Conservation (phyloP, 1,140 invertebrate species). For the Apis florea region DNA sequence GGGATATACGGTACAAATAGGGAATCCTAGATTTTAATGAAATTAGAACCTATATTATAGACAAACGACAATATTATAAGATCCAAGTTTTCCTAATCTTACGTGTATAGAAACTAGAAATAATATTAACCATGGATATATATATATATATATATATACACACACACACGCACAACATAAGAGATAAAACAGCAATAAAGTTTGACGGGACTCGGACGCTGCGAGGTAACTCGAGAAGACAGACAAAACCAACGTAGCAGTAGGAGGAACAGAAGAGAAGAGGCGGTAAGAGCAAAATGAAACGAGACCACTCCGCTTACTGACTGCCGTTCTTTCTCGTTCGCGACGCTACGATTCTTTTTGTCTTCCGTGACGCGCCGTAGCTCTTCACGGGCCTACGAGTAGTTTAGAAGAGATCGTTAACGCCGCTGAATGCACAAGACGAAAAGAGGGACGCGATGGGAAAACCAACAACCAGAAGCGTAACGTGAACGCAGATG, state of each 20-base stretch:
- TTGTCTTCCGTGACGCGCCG: conserved; percentile 42
- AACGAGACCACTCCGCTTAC: conserved; percentile 55
- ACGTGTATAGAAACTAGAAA: too few relatives aligned
- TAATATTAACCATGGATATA: too few relatives aligned
- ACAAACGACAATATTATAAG: too few relatives aligned
- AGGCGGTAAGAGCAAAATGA: conserved; percentile 35
- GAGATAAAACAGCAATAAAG: too few relatives aligned
- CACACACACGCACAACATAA: too few relatives aligned
- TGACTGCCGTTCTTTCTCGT: conserved; percentile 40
- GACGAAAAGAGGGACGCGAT: conserved; percentile 23
- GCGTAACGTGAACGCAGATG: background rate
- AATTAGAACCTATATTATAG: too few relatives aligned
- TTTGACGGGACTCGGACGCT: too few relatives aligned
- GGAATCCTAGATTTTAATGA: too few relatives aligned
- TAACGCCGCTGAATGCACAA: conserved; percentile 45
- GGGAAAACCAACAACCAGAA: conserved; percentile 17
- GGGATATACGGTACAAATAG: too few relatives aligned
- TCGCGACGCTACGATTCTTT: conserved; percentile 39
- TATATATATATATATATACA: too few relatives aligned
- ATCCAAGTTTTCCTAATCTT: too few relatives aligned
- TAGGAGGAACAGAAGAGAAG: background rate
- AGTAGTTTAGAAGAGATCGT: conserved; percentile 58
- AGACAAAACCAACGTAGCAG: background rate
- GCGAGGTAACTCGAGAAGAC: too few relatives aligned
- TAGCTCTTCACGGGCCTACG: conserved; percentile 37